phyloP scores from a whole-genome alignment of 2,113 vertebrate species.

The Ploceus nigricollis region DNA sequence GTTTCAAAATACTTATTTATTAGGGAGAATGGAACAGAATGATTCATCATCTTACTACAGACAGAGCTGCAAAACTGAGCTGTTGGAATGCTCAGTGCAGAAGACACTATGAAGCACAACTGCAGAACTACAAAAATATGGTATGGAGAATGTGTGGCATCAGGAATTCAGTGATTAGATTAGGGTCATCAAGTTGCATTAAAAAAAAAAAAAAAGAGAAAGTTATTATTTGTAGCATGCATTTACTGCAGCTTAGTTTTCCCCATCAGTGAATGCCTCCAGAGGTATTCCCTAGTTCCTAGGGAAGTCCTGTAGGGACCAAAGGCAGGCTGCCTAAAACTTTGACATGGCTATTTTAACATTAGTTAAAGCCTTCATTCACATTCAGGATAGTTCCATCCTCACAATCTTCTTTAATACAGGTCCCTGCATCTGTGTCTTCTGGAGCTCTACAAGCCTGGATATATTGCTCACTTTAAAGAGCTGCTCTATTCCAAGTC shows the following conservation, averaged over 20 bases:
- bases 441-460: neutral
- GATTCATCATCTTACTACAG: neutral
- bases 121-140: neutral
- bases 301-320: neutral
- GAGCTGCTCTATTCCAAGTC: neutral
- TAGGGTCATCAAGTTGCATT: neutral
- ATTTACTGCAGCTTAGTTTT: neutral
- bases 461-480: neutral
- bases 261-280: neutral
- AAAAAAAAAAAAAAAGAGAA: neutral
- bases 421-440: neutral
- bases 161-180: neutral
- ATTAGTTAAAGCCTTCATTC: neutral
- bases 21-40: neutral
- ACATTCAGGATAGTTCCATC: neutral
- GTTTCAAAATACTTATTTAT: neutral
- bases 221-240: neutral
- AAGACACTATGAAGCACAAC: neutral
- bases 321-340: neutral
- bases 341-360: neutral
- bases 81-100: neutral
- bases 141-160: neutral
- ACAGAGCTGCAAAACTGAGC: neutral
- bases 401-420: neutral
- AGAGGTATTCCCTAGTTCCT: neutral